Conservation (phyloP, 2,888 invertebrate genomes). For the Apeira syringaria region DNA sequence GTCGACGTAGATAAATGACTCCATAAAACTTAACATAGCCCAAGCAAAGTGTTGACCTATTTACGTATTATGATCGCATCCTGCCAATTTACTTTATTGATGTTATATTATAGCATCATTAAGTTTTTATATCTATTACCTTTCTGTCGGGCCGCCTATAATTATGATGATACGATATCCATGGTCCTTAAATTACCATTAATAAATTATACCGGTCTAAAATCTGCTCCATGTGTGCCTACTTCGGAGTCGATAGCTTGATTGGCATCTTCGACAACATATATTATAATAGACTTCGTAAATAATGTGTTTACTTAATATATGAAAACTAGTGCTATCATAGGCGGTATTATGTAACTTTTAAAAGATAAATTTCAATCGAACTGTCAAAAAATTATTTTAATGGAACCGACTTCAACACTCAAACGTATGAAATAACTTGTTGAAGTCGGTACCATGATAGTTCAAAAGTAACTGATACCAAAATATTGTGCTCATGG, state of each 20-base stretch:
- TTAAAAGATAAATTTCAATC: too few relatives aligned
- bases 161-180: slow-evolving; percentile 67
- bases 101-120: slow-evolving; percentile 75
- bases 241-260: slow-evolving; percentile 56
- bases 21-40: slow-evolving; percentile 39
- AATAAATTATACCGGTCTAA: slow-evolving; percentile 70
- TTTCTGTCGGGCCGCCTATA: slow-evolving; percentile 67
- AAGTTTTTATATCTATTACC: slow-evolving; percentile 71
- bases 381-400: too few relatives aligned
- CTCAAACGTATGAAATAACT: too few relatives aligned
- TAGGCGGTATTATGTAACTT: too few relatives aligned
- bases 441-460: too few relatives aligned
- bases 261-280: slow-evolving; percentile 54
- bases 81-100: slow-evolving; percentile 80
- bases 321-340: slow-evolving; percentile 44
- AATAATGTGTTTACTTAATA: slow-evolving; percentile 44
- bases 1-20: too few relatives aligned
- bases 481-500: too few relatives aligned
- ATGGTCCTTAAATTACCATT: slow-evolving; percentile 69
- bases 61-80: slow-evolving; percentile 69
- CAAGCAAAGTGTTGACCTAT: slow-evolving; percentile 62
- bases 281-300: slow-evolving; percentile 46
- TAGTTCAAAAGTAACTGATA: too few relatives aligned
- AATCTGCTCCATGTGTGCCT: slow-evolving; percentile 60
- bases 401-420: too few relatives aligned